Base-by-base conservation (phyloP, 2,113 vertebrate species). In the Campylomormyrus tamandua region DNA sequence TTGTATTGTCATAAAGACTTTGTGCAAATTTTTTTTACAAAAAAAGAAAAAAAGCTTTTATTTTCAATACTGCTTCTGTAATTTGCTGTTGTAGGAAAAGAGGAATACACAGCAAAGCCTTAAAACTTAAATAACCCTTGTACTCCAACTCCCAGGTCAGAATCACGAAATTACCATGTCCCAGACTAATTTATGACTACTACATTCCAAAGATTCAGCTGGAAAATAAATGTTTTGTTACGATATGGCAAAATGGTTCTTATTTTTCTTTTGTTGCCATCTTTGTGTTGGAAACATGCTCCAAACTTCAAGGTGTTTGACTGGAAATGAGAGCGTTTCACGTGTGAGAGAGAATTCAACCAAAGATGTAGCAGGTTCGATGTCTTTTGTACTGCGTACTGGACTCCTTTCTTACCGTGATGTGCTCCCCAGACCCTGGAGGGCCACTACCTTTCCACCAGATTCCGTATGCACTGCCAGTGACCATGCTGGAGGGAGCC, bases 11-110 rank as follows among this genome's bases (percentile, higher is more conserved):
- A 92, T 93, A 94, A 86, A 89, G 90, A 93, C 95, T 95, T 95
- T 96, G 95, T 96, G 95, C 94, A 88, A 90, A 94, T 94, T 93
- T 93, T 93, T 91, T 91, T 88, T 93, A 94, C 91, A 89, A 95
- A 94, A 94, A 95, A 94, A 90, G 93, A 94, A 95, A 94, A 95
- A 95, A 93, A 90, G 93, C 93, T 96, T 96, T 96, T 96, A 96
- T 96, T 96, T 96, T 96, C 95, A 96, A 95, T 96, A 96, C 94
- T 94, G 95, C 95, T 95, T 96, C 95, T 96, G 95, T 96, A 94
- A 95, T 95, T 95, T 96, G 95, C 96, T 96, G 96, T 96, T 95
- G 93, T 96, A 94, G 92, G 92, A 90, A 89, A 90, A 90, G 93
- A 93, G 85, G 90, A 95, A 96, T 92, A 95, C 96, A 96, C 95